phyloP scores from a whole-genome alignment of 2,113 vertebrate genomes.

The Psophia crepitans region DNA sequence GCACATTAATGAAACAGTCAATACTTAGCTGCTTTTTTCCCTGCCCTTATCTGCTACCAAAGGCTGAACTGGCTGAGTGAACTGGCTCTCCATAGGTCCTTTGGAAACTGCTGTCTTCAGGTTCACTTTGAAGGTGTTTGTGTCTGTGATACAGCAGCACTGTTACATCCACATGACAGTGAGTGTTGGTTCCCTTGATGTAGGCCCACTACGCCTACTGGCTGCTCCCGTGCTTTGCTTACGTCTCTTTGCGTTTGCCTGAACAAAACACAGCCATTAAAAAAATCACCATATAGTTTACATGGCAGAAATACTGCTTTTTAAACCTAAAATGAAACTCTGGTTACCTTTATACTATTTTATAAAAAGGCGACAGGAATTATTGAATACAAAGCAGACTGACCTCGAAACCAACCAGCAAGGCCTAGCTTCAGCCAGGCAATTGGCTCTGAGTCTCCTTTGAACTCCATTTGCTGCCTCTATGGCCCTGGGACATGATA shows the following conservation, averaged over 20 bases:
- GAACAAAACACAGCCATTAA: neutral
- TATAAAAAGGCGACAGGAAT: neutral
- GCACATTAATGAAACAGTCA: conserved; percentile 63
- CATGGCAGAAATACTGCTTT: neutral
- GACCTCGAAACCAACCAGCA: neutral
- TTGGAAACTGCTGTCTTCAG: conserved; percentile 57
- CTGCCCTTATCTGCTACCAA: conserved; percentile 69
- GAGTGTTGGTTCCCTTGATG: neutral
- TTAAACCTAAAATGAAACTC: neutral
- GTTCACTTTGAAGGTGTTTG: conserved; percentile 62
- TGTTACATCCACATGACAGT: neutral
- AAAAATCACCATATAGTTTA: neutral
- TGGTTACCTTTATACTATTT: neutral
- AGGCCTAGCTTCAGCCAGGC: neutral
- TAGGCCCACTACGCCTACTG: neutral
- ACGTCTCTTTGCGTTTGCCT: neutral
- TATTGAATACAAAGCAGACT: neutral
- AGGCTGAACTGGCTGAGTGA: conserved; percentile 74
- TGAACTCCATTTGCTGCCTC: neutral
- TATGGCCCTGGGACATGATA: neutral
- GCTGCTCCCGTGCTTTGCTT: neutral
- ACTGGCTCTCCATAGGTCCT: conserved; percentile 69
- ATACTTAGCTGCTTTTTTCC: conserved; percentile 51
- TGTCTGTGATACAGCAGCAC: conserved; percentile 60
- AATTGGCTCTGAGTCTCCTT: neutral